These are phyloP conservation scores for Ctenicera cuprea DNA, from an alignment of 2,888 invertebrate species.

Conservation along the genomic window DNA sequence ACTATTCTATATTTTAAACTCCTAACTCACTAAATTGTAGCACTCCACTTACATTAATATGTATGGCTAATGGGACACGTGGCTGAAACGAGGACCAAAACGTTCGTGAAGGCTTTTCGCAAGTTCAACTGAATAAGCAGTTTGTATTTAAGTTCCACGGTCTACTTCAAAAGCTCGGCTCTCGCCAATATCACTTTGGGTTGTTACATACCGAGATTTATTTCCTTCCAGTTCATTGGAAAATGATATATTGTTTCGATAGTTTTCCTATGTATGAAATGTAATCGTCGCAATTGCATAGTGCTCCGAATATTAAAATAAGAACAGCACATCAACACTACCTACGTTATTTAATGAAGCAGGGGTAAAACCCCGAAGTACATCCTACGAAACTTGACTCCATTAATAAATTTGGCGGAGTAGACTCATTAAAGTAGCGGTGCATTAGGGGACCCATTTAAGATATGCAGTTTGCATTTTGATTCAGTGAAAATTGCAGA, in stretches of 20 bases:
- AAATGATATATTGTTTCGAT: constrained; percentile 25
- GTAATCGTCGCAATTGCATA: constrained; percentile 23
- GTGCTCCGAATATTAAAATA: constrained; percentile 40
- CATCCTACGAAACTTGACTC: constrained; percentile 60
- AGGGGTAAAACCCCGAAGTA: constrained; percentile 57
- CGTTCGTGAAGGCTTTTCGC: constrained; percentile 41
- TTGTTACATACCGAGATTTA: constrained; percentile 24
- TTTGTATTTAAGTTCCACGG: constrained; percentile 31
- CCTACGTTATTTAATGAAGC: constrained; percentile 46
- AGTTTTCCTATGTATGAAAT: constrained; percentile 41
- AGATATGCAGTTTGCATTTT: constrained; percentile 60
- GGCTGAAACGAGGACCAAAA: constrained; percentile 43
- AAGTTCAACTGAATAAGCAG: constrained; percentile 43
- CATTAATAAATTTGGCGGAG: constrained; percentile 60
- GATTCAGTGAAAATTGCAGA: constrained; percentile 60
- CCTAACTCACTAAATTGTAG: constrained; percentile 60
- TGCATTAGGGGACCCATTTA: constrained; percentile 62
- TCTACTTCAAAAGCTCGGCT: constrained; percentile 17
- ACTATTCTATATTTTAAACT: constrained; percentile 62
- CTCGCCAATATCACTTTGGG: not conserved
- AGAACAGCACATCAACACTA: constrained; percentile 41
- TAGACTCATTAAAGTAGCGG: constrained; percentile 60
- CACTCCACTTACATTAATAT: constrained; percentile 59
- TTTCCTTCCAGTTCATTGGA: not conserved
- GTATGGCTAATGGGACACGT: constrained; percentile 53